Percentiles rank a stretch among this genome's conserved stretches.
Evolutionary conservation across 2,797 vertebrate species (phyloP).

Genomic region (Hydrolagus colliei): DNA sequence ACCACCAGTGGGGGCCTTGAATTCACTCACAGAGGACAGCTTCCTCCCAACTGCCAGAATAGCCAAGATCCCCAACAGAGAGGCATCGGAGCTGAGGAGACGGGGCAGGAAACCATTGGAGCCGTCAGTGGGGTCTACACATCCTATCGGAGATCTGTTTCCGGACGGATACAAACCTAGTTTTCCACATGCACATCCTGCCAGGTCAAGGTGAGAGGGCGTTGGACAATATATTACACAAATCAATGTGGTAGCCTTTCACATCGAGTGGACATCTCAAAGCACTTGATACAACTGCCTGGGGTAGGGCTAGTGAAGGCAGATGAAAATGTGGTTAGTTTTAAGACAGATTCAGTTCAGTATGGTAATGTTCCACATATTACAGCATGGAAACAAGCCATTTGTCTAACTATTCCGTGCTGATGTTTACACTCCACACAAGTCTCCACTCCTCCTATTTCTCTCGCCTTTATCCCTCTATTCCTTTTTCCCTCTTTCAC

Average conservation of each 20-base stretch:
- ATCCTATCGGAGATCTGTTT: neutral
- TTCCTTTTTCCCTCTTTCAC: too few species aligned
- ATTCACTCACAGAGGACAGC: neutral
- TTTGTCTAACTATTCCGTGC: too few species aligned
- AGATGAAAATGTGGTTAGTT: neutral
- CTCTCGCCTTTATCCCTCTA: too few species aligned
- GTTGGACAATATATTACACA: neutral
- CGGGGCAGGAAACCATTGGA: conserved; percentile 13
- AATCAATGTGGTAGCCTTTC: too few species aligned
- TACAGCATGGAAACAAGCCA: too few species aligned
- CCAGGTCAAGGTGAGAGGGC: conserved; percentile 14
- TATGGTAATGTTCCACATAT: too few species aligned
- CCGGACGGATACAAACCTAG: conserved; percentile 3
- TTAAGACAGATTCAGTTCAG: neutral
- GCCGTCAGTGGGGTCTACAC: neutral
- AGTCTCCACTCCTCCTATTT: too few species aligned
- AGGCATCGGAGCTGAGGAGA: conserved; percentile 2
- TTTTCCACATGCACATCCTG: conserved; percentile 10
- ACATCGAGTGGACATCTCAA: too few species aligned
- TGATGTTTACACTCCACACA: too few species aligned
- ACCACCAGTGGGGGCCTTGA: neutral
- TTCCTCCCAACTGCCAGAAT: neutral
- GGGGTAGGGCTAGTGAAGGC: neutral
- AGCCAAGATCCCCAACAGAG: conserved; percentile 13
- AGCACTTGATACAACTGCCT: too few species aligned